Percentiles rank a stretch among this genome's conserved stretches.
Evolutionary conservation across 2,888 invertebrate genomes (phyloP).

Genomic region (Andrena flavipes): DNA sequence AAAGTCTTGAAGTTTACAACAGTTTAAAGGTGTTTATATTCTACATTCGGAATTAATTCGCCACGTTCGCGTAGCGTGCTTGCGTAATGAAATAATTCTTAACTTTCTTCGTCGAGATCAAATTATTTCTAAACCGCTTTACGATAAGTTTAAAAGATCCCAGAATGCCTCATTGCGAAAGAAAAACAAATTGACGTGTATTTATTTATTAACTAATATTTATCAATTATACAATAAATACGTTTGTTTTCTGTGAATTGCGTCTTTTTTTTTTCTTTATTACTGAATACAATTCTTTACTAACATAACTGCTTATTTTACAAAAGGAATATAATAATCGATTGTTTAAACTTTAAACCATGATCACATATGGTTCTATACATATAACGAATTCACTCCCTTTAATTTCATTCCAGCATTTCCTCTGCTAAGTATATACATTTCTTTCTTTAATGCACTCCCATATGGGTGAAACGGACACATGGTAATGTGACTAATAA

Average conservation of each 20-base stretch:
- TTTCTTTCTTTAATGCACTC: neutral
- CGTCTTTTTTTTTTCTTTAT: neutral
- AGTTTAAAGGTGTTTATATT: neutral
- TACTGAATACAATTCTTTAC: neutral
- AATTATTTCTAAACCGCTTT: neutral
- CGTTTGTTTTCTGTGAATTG: no score
- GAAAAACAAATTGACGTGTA: neutral
- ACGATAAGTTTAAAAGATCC: neutral
- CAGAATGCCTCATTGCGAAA: neutral
- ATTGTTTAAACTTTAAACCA: neutral
- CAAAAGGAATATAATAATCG: neutral
- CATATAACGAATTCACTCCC: neutral
- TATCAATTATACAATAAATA: neutral
- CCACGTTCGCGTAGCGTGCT: no score
- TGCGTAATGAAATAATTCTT: no score
- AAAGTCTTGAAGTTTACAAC: neutral
- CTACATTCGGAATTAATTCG: no score
- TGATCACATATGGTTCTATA: neutral
- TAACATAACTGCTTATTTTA: neutral
- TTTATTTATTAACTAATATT: neutral
- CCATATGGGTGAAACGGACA: conserved; percentile 33
- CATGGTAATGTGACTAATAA: neutral
- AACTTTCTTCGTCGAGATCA: no score
- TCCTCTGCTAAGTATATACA: neutral
- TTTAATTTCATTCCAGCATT: neutral